Conservation (phyloP, 2,888 invertebrate genomes). For the Lucinisca nassula region DNA sequence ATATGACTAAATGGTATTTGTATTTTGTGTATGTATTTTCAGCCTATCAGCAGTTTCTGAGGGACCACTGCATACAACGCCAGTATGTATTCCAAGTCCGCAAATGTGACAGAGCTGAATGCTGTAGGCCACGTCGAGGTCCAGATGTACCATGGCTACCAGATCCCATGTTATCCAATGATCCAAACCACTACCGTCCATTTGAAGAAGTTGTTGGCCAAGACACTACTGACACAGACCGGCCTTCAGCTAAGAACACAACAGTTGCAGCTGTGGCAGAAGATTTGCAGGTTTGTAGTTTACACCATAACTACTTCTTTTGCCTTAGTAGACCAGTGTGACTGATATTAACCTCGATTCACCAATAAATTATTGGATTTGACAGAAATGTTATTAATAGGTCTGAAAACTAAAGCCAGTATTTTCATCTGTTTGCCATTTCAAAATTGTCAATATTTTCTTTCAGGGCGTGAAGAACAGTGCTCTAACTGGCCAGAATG, state of each 20-base stretch:
- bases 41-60: background rate
- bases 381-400: too few relatives aligned
- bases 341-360: too few relatives aligned
- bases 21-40: too few relatives aligned
- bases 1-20: too few relatives aligned
- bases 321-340: too few relatives aligned
- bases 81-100: constrained; percentile 5
- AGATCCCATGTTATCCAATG: background rate
- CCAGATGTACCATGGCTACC: background rate
- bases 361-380: too few relatives aligned
- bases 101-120: background rate
- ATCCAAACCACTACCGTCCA: background rate
- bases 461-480: background rate
- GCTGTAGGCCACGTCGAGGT: background rate
- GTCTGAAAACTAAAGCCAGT: too few relatives aligned
- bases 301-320: too few relatives aligned
- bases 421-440: background rate
- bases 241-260: background rate
- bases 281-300: background rate
- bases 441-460: background rate
- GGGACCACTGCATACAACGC: background rate
- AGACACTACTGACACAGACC: background rate
- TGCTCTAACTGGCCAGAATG: background rate
- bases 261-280: background rate
- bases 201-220: background rate